Evolutionary conservation across 2,113 vertebrate genomes (phyloP).

Genomic region (Neogobius melanostomus): DNA sequence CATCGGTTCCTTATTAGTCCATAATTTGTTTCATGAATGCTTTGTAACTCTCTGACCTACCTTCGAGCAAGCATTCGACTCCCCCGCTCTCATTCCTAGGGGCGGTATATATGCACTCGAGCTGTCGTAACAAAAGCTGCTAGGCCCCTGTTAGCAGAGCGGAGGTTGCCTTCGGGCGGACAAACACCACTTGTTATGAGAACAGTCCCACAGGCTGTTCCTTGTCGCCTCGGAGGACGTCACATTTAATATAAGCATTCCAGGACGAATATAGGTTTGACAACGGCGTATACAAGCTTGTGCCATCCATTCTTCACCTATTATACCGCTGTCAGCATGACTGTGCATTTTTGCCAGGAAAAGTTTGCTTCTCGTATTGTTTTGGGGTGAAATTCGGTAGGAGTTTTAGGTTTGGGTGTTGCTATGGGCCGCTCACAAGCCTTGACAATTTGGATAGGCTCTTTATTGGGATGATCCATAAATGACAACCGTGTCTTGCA

Average conservation of each 20-base stretch:
- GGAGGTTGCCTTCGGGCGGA: conserved; percentile 10
- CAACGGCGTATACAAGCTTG: neutral
- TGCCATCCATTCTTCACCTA: neutral
- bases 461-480: too few species aligned
- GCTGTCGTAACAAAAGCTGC: conserved; percentile 4
- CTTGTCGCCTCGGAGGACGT: conserved; percentile 29
- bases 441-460: too few species aligned
- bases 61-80: neutral
- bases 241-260: conserved; percentile 46
- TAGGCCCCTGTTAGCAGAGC: neutral
- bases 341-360: neutral
- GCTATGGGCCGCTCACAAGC: too few species aligned
- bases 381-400: neutral
- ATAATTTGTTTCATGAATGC: too few species aligned
- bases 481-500: too few species aligned
- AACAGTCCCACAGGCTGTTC: conserved; percentile 9
- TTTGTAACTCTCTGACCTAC: neutral
- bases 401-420: too few species aligned
- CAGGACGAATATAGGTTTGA: conserved; percentile 29
- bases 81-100: too few species aligned
- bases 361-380: neutral
- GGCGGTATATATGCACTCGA: neutral
- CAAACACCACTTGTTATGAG: conserved; percentile 30
- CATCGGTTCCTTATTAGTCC: too few species aligned
- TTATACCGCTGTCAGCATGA: neutral